Percentiles rank a stretch among this genome's conserved stretches.
These are phyloP conservation scores for Etheostoma perlongum DNA, from an alignment of 2,797 vertebrate genomes.

Conservation along the genomic window DNA sequence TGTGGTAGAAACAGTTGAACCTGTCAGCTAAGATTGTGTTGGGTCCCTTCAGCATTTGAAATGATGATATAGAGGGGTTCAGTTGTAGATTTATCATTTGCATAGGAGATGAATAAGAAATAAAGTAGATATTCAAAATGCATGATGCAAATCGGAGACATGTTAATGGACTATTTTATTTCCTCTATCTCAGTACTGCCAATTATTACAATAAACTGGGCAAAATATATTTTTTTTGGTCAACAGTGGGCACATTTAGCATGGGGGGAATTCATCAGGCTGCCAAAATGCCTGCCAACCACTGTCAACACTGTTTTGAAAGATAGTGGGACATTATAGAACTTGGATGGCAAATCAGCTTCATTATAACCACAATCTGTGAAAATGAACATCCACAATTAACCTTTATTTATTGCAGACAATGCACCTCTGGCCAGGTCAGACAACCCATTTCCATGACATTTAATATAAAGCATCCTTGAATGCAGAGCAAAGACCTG, in stretches of 20 bases:
- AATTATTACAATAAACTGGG: constrained; percentile 25
- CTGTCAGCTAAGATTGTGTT: constrained; percentile 64
- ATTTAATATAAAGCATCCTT: constrained; percentile 72
- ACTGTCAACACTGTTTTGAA: constrained; percentile 65
- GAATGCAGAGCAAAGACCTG: constrained; percentile 55
- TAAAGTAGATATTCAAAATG: constrained; percentile 32
- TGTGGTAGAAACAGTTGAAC: constrained; percentile 59
- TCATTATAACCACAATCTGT: constrained; percentile 77
- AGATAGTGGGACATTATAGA: constrained; percentile 67
- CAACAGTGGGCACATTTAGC: constrained; percentile 21
- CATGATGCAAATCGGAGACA: constrained; percentile 41
- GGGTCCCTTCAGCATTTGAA: constrained; percentile 52
- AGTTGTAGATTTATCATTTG: constrained; percentile 34
- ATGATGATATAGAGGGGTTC: constrained; percentile 41
- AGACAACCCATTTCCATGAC: constrained; percentile 75
- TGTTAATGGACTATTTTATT: constrained; percentile 9
- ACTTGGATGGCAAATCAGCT: constrained; percentile 67
- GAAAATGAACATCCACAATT: constrained; percentile 82
- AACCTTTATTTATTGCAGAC: constrained; percentile 82
- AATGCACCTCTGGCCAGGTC: constrained; percentile 80
- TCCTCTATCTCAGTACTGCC: not conserved
- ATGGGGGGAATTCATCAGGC: constrained; percentile 37
- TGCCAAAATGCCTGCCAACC: constrained; percentile 54
- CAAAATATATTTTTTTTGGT: not conserved
- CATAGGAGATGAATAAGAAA: constrained; percentile 41